Conservation (phyloP, 2,797 vertebrate genomes). For the Lemur catta region DNA sequence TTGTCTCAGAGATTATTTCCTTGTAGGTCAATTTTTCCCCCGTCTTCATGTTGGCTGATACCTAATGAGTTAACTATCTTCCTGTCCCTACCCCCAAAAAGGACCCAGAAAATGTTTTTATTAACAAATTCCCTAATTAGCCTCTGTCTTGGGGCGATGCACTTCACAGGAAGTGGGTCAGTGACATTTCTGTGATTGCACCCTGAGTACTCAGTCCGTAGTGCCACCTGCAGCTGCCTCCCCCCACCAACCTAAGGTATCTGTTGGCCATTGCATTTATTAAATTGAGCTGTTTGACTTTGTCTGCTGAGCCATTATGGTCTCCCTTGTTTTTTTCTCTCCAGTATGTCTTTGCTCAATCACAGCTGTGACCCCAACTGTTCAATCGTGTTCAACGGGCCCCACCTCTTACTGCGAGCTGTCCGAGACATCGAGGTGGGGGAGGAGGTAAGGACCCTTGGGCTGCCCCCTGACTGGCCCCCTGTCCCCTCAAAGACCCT, state of each 20-base stretch:
- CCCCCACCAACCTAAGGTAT: neutral
- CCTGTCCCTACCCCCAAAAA: neutral
- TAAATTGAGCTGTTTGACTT: neutral
- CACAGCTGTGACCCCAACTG: slow-evolving; percentile 98
- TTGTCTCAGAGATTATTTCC: neutral
- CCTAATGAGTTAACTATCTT: neutral
- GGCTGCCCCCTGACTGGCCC: neutral
- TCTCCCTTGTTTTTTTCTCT: neutral
- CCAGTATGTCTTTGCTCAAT: slow-evolving; percentile 96
- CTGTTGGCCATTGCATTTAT: neutral
- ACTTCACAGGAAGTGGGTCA: neutral
- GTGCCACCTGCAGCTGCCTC: too few relatives aligned
- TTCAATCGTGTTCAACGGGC: slow-evolving; percentile 92
- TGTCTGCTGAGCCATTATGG: neutral
- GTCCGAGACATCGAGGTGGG: slow-evolving; percentile 87
- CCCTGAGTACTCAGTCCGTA: neutral
- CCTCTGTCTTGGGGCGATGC: neutral
- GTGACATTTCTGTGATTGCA: neutral
- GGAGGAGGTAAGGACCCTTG: slow-evolving; percentile 92
- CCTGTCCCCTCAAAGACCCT: slow-evolving; percentile 54
- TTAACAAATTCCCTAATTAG: neutral
- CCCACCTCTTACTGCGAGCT: slow-evolving; percentile 89
- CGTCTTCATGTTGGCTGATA: neutral
- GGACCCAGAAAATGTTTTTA: neutral
- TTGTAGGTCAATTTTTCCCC: neutral